Evolutionary conservation across 2,797 vertebrate genomes (phyloP).

Genomic region (Atherinosoma microstoma): DNA sequence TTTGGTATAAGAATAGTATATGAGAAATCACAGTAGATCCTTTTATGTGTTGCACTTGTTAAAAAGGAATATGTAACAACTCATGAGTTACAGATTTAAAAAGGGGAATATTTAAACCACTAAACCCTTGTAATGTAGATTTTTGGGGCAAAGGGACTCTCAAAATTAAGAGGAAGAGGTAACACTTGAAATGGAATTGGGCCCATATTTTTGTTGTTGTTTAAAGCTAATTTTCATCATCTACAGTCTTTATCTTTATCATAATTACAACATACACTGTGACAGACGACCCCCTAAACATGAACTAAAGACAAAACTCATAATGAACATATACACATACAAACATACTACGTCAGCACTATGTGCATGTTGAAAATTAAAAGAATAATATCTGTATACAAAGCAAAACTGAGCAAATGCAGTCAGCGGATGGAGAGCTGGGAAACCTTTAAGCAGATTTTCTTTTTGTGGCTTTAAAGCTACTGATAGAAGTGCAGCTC

Average conservation of each 20-base stretch:
- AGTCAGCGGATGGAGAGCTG: slow-evolving; percentile 9
- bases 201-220: not conserved
- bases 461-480: slow-evolving; percentile 16
- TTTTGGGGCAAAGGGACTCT: not conserved
- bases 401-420: slow-evolving; percentile 11
- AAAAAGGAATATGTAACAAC: not conserved
- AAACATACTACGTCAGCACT: not conserved
- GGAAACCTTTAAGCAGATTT: slow-evolving; percentile 27
- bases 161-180: not conserved
- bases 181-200: not conserved
- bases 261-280: not conserved
- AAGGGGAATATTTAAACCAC: not conserved
- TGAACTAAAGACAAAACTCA: not conserved
- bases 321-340: not conserved
- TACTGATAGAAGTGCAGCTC: slow-evolving; percentile 17
- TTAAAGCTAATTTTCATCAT: not conserved
- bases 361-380: slow-evolving; percentile 6
- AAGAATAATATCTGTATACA: slow-evolving; percentile 16
- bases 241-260: not conserved
- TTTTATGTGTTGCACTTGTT: not conserved
- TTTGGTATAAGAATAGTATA: not conserved
- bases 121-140: not conserved
- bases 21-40: not conserved
- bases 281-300: not conserved
- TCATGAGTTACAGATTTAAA: not conserved